Conservation (phyloP, 2,797 vertebrate genomes). For the Echiichthys vipera region DNA sequence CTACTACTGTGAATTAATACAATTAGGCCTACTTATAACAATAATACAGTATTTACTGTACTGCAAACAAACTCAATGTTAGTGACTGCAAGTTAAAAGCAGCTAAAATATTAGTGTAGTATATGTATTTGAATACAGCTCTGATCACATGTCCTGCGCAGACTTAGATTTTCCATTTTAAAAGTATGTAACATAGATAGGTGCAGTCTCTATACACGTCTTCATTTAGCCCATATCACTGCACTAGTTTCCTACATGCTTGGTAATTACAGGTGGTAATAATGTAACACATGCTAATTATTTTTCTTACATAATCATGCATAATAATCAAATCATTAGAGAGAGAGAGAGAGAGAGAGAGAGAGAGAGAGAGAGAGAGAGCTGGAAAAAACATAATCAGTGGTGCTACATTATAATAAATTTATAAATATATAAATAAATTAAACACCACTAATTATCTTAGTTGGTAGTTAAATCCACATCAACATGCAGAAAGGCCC, state of each 20-base stretch:
- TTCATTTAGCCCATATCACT: not conserved
- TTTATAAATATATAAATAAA: too few species aligned
- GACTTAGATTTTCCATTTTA: not conserved
- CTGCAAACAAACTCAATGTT: not conserved
- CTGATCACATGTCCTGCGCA: not conserved
- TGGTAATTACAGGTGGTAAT: too few species aligned
- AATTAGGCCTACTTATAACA: not conserved
- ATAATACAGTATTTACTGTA: not conserved
- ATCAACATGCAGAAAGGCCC: not conserved
- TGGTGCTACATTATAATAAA: too few species aligned
- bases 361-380: too few species aligned
- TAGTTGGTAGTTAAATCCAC: not conserved
- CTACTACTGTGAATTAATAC: not conserved
- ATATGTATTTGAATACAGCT: not conserved
- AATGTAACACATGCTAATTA: not conserved
- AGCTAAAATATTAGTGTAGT: not conserved
- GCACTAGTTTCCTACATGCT: not conserved
- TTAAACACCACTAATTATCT: too few species aligned
- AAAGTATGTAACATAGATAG: not conserved
- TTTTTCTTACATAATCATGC: not conserved
- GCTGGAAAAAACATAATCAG: not conserved
- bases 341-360: too few species aligned
- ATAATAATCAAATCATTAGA: not conserved
- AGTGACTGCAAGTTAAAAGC: not conserved
- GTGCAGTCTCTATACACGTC: not conserved